phyloP scores from a whole-genome alignment of 2,888 invertebrate species.

The Fragum fragum region DNA sequence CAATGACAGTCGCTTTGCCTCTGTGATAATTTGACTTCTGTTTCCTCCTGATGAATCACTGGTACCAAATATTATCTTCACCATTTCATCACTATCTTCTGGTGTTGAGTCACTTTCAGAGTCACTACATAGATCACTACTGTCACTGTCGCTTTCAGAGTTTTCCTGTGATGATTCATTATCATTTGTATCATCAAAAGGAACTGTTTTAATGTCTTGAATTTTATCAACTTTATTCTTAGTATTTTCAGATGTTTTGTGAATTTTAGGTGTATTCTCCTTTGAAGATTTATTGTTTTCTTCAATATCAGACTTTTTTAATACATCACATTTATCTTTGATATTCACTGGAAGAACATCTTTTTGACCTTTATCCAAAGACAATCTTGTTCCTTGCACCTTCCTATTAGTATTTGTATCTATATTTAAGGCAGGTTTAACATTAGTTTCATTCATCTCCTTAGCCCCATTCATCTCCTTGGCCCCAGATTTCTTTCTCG shows the following conservation, averaged over 20 bases:
- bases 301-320: too few relatives aligned
- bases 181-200: background rate
- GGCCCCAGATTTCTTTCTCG: background rate
- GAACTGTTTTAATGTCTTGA: too few relatives aligned
- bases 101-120: constrained; percentile 9
- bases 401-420: too few relatives aligned
- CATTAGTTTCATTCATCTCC: background rate
- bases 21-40: constrained; percentile 1
- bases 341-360: too few relatives aligned
- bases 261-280: too few relatives aligned
- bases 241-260: too few relatives aligned
- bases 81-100: constrained; percentile 22
- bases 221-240: too few relatives aligned
- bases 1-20: background rate
- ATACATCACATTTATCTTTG: too few relatives aligned
- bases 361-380: too few relatives aligned
- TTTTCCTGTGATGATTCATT: background rate
- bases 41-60: constrained; percentile 39
- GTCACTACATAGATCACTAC: background rate
- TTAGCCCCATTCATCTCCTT: background rate
- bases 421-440: too few relatives aligned
- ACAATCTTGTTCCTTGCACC: too few relatives aligned
- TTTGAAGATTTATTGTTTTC: too few relatives aligned
- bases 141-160: background rate
- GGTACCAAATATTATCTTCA: constrained; percentile 50